These are phyloP conservation scores for Myrmophylax atrothorax DNA, from an alignment of 2,113 vertebrate species.

Conservation along the genomic window DNA sequence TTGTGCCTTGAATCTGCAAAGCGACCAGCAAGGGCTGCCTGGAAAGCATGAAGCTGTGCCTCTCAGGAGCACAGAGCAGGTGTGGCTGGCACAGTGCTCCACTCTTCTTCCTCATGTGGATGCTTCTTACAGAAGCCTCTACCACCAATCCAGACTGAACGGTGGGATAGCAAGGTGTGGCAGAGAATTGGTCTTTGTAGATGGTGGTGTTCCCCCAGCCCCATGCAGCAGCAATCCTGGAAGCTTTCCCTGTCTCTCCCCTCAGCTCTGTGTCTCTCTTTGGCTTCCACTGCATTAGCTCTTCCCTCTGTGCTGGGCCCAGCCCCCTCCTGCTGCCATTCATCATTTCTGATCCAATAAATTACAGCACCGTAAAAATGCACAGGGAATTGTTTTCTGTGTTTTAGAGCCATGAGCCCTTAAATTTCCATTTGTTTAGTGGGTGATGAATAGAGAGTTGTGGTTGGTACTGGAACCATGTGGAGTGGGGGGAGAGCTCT, in stretches of 20 bases:
- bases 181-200: not conserved
- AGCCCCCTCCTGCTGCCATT: slow-evolving; percentile 21
- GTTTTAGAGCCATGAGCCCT: slow-evolving; percentile 47
- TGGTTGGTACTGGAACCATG: not conserved
- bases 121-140: not conserved
- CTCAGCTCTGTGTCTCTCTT: not conserved
- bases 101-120: accelerated
- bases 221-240: not conserved
- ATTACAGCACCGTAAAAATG: slow-evolving; percentile 41
- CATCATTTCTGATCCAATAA: slow-evolving; percentile 61
- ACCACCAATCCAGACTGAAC: not conserved
- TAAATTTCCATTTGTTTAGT: slow-evolving; percentile 66
- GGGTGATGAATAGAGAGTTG: slow-evolving; percentile 35
- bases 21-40: not conserved
- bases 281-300: not conserved
- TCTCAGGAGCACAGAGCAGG: not conserved
- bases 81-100: not conserved
- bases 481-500: not conserved
- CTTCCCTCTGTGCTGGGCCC: not conserved
- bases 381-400: slow-evolving; percentile 64
- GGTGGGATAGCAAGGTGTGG: not conserved
- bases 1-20: not conserved
- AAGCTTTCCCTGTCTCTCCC: not conserved
- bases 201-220: not conserved
- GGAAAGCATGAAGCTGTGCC: not conserved